A percentile compares a stretch with the other conserved stretches of the same genome.
Conservation (phyloP, 2,797 vertebrate genomes). For the Catostomus latipinnis region DNA sequence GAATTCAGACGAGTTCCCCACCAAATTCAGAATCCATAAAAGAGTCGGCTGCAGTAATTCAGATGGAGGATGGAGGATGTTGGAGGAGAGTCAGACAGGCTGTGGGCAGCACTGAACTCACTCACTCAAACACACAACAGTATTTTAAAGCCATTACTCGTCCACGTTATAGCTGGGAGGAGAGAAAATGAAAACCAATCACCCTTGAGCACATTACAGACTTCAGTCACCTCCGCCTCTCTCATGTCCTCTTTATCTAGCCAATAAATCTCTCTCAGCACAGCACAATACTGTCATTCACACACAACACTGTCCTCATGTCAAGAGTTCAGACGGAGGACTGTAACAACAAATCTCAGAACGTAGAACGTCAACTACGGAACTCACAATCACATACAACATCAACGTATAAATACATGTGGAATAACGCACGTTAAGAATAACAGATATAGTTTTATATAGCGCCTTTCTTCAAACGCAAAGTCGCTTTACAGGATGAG, state of each 20-base stretch:
- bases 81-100: slow-evolving; percentile 9
- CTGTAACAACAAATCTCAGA: no score
- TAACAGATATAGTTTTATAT: no score
- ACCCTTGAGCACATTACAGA: slow-evolving; percentile 54
- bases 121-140: slow-evolving; percentile 52
- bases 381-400: not conserved
- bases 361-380: no score
- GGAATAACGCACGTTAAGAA: no score
- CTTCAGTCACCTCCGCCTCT: slow-evolving; percentile 56
- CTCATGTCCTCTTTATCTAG: slow-evolving; percentile 49
- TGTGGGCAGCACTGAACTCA: slow-evolving; percentile 11
- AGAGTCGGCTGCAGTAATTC: not conserved
- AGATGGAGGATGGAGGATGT: slow-evolving; percentile 27
- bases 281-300: slow-evolving; percentile 33
- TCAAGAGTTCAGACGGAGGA: slow-evolving; percentile 25
- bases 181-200: slow-evolving; percentile 51
- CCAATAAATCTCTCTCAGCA: slow-evolving; percentile 43
- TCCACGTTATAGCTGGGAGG: slow-evolving; percentile 34
- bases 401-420: not conserved
- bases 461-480: no score
- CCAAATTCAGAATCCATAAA: no score
- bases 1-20: not conserved
- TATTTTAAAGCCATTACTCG: slow-evolving; percentile 57
- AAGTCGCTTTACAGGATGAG: no score
- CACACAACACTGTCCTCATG: slow-evolving; percentile 42